Evolutionary conservation across 1,140 invertebrate species (phyloP).

Genomic region (Phenacoccus solenopsis): DNA sequence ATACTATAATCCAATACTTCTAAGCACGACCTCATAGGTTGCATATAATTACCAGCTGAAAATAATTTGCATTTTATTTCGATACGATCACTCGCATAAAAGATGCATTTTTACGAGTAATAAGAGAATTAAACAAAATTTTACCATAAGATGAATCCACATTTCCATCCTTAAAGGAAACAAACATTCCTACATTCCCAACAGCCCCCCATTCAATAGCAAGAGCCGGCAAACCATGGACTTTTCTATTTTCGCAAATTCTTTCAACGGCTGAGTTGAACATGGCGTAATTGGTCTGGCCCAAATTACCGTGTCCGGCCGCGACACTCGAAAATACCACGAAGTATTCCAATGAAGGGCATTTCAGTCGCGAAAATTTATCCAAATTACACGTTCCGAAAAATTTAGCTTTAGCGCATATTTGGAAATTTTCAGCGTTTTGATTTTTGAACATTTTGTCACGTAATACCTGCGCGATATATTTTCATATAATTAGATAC

Average conservation of each 20-base stretch:
- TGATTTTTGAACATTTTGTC: conserved; percentile 13
- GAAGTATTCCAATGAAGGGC: conserved; percentile 31
- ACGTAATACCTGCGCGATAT: neutral
- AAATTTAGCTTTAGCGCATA: neutral
- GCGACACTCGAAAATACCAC: conserved; percentile 26
- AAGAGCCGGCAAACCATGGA: conserved; percentile 22
- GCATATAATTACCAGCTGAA: neutral
- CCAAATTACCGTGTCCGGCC: conserved; percentile 24
- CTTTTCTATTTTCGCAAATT: conserved; percentile 23
- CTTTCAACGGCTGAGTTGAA: conserved; percentile 26
- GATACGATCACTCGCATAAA: neutral
- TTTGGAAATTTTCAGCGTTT: neutral
- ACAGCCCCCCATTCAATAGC: conserved; percentile 26
- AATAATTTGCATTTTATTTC: neutral
- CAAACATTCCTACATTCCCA: conserved; percentile 5
- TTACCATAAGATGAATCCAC: neutral
- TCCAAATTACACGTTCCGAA: neutral
- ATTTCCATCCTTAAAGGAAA: neutral
- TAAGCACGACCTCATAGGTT: neutral
- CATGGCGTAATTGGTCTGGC: conserved; percentile 25
- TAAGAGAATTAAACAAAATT: neutral
- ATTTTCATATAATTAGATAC: too few relatives aligned
- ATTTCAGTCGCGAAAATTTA: conserved; percentile 25
- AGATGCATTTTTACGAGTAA: neutral
- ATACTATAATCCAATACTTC: neutral